These are phyloP conservation scores for Ibycter americanus DNA, from an alignment of 2,797 vertebrate species.

Conservation along the genomic window DNA sequence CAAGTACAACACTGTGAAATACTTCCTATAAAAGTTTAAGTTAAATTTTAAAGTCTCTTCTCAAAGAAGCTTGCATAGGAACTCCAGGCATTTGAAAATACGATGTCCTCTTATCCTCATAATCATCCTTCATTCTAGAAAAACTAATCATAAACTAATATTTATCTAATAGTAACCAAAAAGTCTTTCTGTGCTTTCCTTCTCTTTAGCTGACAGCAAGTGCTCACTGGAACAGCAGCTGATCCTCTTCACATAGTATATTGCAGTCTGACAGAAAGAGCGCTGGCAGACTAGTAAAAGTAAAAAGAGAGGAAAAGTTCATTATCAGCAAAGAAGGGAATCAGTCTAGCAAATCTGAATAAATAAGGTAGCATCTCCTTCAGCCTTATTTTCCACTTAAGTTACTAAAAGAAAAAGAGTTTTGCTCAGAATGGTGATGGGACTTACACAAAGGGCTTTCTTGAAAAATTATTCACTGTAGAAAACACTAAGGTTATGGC, in stretches of 20 bases:
- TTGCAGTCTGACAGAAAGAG: not conserved
- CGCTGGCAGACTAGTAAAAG: accelerated
- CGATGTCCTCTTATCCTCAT: not conserved
- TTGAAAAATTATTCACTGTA: not conserved
- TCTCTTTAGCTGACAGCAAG: not conserved
- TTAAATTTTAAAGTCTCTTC: not conserved
- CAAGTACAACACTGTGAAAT: not conserved
- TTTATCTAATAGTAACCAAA: not conserved
- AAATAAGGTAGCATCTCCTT: not conserved
- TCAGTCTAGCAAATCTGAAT: not conserved
- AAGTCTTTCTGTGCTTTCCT: not conserved
- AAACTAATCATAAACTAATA: not conserved
- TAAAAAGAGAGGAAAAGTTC: not conserved
- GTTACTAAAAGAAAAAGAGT: not conserved
- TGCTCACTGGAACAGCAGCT: accelerated
- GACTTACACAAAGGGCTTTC: not conserved
- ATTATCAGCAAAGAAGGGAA: not conserved
- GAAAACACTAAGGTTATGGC: not conserved
- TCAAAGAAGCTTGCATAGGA: not conserved
- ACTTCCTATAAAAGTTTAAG: not conserved
- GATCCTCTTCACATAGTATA: accelerated
- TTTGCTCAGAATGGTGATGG: not conserved
- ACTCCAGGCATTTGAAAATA: not conserved
- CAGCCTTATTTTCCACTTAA: not conserved
- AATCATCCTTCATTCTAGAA: not conserved